Base-by-base conservation (phyloP, 2,888 invertebrate species). In the Caenorhabditis auriculariae region DNA sequence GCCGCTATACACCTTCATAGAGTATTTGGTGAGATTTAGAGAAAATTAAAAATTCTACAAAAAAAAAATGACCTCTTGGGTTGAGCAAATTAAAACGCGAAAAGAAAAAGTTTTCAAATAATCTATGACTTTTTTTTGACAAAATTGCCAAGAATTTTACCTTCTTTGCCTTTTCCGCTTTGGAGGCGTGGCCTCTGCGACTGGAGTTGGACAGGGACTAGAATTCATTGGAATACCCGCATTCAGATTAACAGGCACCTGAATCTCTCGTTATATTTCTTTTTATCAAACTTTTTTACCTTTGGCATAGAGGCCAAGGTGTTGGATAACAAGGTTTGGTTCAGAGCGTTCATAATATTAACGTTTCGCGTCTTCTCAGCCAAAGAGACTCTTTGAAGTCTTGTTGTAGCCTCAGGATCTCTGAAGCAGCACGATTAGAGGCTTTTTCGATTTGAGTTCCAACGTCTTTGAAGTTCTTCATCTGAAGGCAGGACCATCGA, bases 91-190 rank as follows among this genome's bases (percentile, higher is more conserved):
- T 1, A 37, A 2, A 26, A 24, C 12, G 24, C 9, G 19, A 41
- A 7, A 41, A 19, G 7, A 7, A 17, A 41, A 7, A 17, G 19
- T 19, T 17, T 41, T 17, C 19, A 15, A 41, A 41, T 9, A 15
- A 19, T 17, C 17, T 7, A 17, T 17, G 7, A 7, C 9, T 24
- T 7, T 19, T 15, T 44, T 44, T n/a, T n/a, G n/a, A n/a, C n/a
- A n/a, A 17, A 7, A 44, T 1, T 12, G 15, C 15, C 15, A 12
- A 7, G 12, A 27, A 1, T 12, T 28, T 17, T 27, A 60, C 45
- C 68, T 55, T n/a, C 75, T 45, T 26, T 75, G 71, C 5, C 77
- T 66, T 51, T 76, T 76, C 48, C 76, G 53, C 56, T 75, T 75
- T 17, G 69, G 66, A 21, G 69, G 69, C 5, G 66, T 64, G 12